Base-by-base conservation (phyloP, 1,140 invertebrate species). In the Habropoda laboriosa region DNA sequence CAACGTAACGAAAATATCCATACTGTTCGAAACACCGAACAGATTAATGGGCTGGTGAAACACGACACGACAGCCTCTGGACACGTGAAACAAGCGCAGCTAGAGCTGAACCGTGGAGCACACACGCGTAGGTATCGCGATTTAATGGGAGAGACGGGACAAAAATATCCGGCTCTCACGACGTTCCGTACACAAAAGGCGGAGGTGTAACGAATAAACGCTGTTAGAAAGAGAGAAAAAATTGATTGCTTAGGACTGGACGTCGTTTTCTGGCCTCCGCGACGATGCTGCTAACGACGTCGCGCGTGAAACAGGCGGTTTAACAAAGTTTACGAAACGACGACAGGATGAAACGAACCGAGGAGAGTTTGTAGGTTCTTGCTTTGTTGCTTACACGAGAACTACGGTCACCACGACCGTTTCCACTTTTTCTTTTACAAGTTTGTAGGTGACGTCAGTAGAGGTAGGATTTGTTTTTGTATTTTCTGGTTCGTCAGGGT, bases 41-140 rank as follows among this genome's bases (percentile, higher is more conserved):
- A 21, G 49, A 73, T 64, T 55, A 64, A 79, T 60, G 35, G 47
- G 6, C 27, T 24, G n/a, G 32, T 61, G 75, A 71, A 78, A 78
- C 75, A 27, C 35, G 75, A 71, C 30, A 35, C 75, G 75, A 73
- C 60, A 42, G 40, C 16, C 51, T 42, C 8, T 55, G 68, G 47
- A 64, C 38, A 45, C 47, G 45, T 12, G 42, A 40, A 55, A 63
- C 42, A 35, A n/a, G 18, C 12, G 5, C 57, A 24, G 53, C 24
- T 47, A 58, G 35, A 79, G 8, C 16, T 6, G 35, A 8, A n/a
- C 16, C 49, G 21, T 8, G 30, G 58, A 35, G 40, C 5, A 76
- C 73, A 55, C 73, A 66, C 66, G 57, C 55, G 67, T 57, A 61
- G 75, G 45, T 78, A 67, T 60, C 42, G 53, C 55, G 67, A 72